A percentile compares a stretch with the other conserved stretches of the same genome.
Evolutionary conservation across 2,888 invertebrate genomes (phyloP).

Genomic region (Orthosia cruda): DNA sequence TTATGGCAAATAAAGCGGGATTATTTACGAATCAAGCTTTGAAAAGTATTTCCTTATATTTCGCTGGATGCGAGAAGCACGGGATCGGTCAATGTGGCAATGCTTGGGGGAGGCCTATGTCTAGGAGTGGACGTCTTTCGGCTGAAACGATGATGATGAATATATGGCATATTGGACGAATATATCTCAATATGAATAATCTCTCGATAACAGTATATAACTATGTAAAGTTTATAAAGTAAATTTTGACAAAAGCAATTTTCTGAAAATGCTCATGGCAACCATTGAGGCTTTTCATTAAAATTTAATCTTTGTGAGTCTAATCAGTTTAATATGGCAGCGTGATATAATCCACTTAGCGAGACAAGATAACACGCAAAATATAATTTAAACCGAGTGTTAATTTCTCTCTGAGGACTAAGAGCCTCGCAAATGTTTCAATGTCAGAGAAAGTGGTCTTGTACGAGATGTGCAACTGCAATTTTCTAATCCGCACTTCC

Average conservation of each 20-base stretch:
- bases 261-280: neutral
- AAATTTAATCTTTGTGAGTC: too few relatives aligned
- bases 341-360: slow-evolving; percentile 3
- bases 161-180: neutral
- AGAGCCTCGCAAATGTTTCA: slow-evolving; percentile 70
- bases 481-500: slow-evolving; percentile 85
- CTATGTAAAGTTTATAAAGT: neutral
- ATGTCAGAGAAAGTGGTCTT: slow-evolving; percentile 86
- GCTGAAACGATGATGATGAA: too few relatives aligned
- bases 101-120: too few relatives aligned
- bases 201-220: neutral
- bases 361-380: slow-evolving; percentile 3
- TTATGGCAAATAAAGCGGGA: neutral
- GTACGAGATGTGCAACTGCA: slow-evolving; percentile 77
- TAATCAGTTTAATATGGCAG: neutral
- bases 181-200: neutral
- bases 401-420: slow-evolving; percentile 52
- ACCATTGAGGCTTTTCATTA: neutral
- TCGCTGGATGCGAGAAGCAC: too few relatives aligned
- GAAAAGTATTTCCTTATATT: too few relatives aligned
- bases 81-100: too few relatives aligned
- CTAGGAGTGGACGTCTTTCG: too few relatives aligned
- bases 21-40: neutral
- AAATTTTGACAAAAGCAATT: neutral
- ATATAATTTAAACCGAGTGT: slow-evolving; percentile 46